Evolutionary conservation across 2,113 vertebrate species (phyloP).

Genomic region (Ophthalmolycus amberensis): DNA sequence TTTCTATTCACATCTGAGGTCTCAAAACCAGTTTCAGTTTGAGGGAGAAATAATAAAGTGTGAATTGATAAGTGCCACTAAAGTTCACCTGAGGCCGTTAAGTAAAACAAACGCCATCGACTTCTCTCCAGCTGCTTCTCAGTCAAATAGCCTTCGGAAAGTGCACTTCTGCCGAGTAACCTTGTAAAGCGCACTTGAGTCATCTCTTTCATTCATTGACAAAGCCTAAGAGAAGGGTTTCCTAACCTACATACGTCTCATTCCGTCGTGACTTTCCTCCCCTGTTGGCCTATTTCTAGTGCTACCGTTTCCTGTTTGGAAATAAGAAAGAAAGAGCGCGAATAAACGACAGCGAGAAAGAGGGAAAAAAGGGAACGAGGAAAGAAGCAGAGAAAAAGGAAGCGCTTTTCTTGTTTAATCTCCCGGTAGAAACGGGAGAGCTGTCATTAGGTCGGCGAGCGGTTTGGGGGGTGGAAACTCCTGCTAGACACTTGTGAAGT

Average conservation of each 20-base stretch:
- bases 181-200: constrained; percentile 73
- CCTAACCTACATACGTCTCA: constrained; percentile 52
- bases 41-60: constrained; percentile 44
- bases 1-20: constrained; percentile 65
- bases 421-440: constrained; percentile 82
- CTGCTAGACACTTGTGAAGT: constrained; percentile 83
- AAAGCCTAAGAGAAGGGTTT: constrained; percentile 57
- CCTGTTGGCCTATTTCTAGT: constrained; percentile 54
- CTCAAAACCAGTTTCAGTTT: constrained; percentile 55
- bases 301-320: constrained; percentile 57
- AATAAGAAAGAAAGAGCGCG: constrained; percentile 61
- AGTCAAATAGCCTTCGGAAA: constrained; percentile 59
- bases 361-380: constrained; percentile 11
- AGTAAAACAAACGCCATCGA: constrained; percentile 59
- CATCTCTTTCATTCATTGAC: constrained; percentile 41
- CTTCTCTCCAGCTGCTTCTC: constrained; percentile 35
- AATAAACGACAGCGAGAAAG: constrained; percentile 44
- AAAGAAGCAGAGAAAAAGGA: constrained; percentile 58
- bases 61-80: constrained; percentile 67
- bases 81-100: constrained; percentile 79
- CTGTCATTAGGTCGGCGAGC: constrained; percentile 75
- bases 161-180: constrained; percentile 67
- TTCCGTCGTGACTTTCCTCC: constrained; percentile 35
- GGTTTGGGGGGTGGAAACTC: constrained; percentile 64
- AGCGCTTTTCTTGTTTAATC: constrained; percentile 78